Percentiles rank a stretch among this genome's conserved stretches.
Evolutionary conservation across 2,888 invertebrate genomes (phyloP).

Genomic region (Rhamphomyia laevipes): DNA sequence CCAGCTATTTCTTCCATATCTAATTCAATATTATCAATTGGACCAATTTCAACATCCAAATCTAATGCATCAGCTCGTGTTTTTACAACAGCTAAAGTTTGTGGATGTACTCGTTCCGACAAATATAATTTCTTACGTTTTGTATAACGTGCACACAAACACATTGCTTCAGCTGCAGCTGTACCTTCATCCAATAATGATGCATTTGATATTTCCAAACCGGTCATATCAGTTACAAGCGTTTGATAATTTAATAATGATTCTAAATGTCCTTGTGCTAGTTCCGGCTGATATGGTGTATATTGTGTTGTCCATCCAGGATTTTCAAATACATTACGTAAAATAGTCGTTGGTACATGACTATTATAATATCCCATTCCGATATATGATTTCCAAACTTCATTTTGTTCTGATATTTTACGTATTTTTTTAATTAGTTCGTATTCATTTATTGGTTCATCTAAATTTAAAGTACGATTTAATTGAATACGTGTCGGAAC

Average conservation of each 20-base stretch:
- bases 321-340: slow-evolving; percentile 96
- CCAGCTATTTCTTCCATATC: slow-evolving; percentile 72
- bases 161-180: slow-evolving; percentile 94
- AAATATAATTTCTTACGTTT: slow-evolving; percentile 77
- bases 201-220: slow-evolving; percentile 92
- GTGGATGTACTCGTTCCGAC: slow-evolving; percentile 86
- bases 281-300: slow-evolving; percentile 97
- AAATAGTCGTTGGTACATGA: slow-evolving; percentile 87
- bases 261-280: slow-evolving; percentile 93
- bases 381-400: slow-evolving; percentile 91
- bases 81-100: slow-evolving; percentile 87
- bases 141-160: slow-evolving; percentile 69
- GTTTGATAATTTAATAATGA: slow-evolving; percentile 96
- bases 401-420: slow-evolving; percentile 72
- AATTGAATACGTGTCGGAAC: slow-evolving; percentile 81
- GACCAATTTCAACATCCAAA: slow-evolving; percentile 59
- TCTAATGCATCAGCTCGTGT: slow-evolving; percentile 83
- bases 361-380: slow-evolving; percentile 99
- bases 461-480: slow-evolving; percentile 61
- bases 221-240: slow-evolving; percentile 90
- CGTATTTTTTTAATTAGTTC: slow-evolving; percentile 72
- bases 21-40: slow-evolving; percentile 63
- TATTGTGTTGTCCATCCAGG: slow-evolving; percentile 99
- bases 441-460: slow-evolving; percentile 81
- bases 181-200: slow-evolving; percentile 92